Conservation (phyloP, 2,888 invertebrate species). For the Euclidia mi region DNA sequence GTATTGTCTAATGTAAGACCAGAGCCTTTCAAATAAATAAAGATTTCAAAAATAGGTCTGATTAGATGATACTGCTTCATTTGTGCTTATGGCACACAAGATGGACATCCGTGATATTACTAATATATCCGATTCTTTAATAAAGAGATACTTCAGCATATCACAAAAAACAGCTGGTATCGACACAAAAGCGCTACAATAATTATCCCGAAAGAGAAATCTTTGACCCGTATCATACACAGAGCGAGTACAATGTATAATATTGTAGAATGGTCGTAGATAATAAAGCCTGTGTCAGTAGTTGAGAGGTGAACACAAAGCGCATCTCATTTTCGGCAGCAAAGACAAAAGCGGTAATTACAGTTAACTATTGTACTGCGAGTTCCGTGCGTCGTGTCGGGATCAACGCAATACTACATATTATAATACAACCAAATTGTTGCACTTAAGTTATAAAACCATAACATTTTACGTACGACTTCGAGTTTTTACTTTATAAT, state of each 20-base stretch:
- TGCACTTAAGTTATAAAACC: constrained; percentile 58
- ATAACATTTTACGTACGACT: constrained; percentile 49
- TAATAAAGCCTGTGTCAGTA: constrained; percentile 72
- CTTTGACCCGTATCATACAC: constrained; percentile 63
- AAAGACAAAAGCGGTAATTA: constrained; percentile 86
- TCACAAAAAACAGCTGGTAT: constrained; percentile 17
- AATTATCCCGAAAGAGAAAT: constrained; percentile 52
- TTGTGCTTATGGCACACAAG: too few relatives aligned
- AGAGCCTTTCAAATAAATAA: too few relatives aligned
- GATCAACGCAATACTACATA: constrained; percentile 21
- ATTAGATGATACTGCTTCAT: too few relatives aligned
- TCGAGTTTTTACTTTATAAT: constrained; percentile 17
- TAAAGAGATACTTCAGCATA: too few relatives aligned
- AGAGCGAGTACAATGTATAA: constrained; percentile 47
- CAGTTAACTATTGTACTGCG: constrained; percentile 53
- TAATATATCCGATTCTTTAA: constrained; percentile 2
- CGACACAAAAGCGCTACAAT: constrained; percentile 29
- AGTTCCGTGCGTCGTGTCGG: constrained; percentile 24
- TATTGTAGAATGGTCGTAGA: constrained; percentile 55
- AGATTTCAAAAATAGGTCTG: too few relatives aligned
- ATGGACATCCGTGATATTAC: too few relatives aligned
- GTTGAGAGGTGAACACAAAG: constrained; percentile 74
- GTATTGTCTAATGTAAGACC: too few relatives aligned
- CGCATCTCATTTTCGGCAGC: constrained; percentile 80
- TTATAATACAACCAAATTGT: constrained; percentile 52